Percentiles rank a stretch among this genome's conserved stretches.
phyloP scores from a whole-genome alignment of 1,140 invertebrate genomes.

The Trichogramma pretiosum region DNA sequence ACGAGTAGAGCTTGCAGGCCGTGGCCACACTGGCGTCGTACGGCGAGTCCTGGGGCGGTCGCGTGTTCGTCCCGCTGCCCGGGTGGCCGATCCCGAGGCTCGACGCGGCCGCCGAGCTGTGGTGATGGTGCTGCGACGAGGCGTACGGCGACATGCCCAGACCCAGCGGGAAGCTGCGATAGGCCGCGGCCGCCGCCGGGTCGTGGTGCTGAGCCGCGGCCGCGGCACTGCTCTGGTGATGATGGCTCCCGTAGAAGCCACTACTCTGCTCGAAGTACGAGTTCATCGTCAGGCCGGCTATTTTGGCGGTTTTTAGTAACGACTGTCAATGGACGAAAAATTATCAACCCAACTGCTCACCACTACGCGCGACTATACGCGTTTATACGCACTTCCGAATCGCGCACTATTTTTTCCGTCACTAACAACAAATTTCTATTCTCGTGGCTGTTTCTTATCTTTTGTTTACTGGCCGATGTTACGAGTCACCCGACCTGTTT shows the following conservation, averaged over 20 bases:
- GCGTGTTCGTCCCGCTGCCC: conserved; percentile 58
- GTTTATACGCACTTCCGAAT: too few relatives aligned
- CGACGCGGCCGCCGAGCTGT: conserved; percentile 46
- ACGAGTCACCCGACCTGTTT: too few relatives aligned
- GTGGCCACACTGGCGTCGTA: conserved; percentile 82
- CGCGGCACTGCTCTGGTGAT: conserved; percentile 67
- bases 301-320: conserved; percentile 25
- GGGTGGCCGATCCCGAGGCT: conserved; percentile 38
- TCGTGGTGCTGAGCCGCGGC: conserved; percentile 61
- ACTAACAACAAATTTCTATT: neutral
- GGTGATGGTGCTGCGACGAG: conserved; percentile 63
- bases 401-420: neutral
- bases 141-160: conserved; percentile 78
- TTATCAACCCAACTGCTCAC: too few relatives aligned
- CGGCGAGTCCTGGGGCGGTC: conserved; percentile 77
- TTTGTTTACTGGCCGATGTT: too few relatives aligned
- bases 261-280: conserved; percentile 85
- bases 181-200: conserved; percentile 55
- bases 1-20: conserved; percentile 74
- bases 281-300: conserved; percentile 62
- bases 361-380: too few relatives aligned
- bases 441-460: neutral
- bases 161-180: conserved; percentile 75
- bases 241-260: conserved; percentile 79
- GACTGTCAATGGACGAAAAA: too few relatives aligned